A percentile compares a stretch with the other conserved stretches of the same genome.
phyloP scores from a whole-genome alignment of 1,140 invertebrate species.

The Elysia chlorotica region DNA sequence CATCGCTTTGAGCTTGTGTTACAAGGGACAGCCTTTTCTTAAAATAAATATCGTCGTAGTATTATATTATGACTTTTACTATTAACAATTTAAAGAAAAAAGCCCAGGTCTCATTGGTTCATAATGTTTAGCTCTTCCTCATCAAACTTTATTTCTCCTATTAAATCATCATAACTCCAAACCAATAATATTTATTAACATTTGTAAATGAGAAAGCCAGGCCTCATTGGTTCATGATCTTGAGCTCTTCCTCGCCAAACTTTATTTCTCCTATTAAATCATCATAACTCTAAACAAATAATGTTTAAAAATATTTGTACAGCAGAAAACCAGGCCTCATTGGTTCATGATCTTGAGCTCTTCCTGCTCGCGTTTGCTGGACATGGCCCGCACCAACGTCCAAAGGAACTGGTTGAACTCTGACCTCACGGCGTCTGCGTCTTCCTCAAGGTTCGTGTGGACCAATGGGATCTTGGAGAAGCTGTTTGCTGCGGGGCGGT shows the following conservation, averaged over 20 bases:
- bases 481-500: conserved; percentile 66
- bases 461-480: conserved; percentile 72
- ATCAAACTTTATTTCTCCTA: neutral
- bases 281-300: neutral
- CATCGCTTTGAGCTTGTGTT: no score
- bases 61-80: neutral
- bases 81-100: neutral
- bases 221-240: conserved; percentile 11
- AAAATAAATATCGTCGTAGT: neutral
- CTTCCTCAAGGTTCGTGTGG: conserved; percentile 71
- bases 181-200: no score
- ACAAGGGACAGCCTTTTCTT: no score
- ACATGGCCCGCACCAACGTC: conserved; percentile 66
- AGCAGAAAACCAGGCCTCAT: neutral
- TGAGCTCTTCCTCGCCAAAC: no score
- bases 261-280: neutral
- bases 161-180: neutral
- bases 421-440: conserved; percentile 69
- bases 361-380: conserved; percentile 65
- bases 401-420: conserved; percentile 72
- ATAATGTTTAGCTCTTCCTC: no score
- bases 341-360: conserved; percentile 64
- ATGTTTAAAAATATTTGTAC: neutral
- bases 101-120: conserved; percentile 1
- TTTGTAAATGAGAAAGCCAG: neutral